Evolutionary conservation across 30 jellyfish, hydroid and myxozoan species (phyloP), one percentile per base, ranked within the genome.

Genomic region (Chironex yamaguchii): DNA sequence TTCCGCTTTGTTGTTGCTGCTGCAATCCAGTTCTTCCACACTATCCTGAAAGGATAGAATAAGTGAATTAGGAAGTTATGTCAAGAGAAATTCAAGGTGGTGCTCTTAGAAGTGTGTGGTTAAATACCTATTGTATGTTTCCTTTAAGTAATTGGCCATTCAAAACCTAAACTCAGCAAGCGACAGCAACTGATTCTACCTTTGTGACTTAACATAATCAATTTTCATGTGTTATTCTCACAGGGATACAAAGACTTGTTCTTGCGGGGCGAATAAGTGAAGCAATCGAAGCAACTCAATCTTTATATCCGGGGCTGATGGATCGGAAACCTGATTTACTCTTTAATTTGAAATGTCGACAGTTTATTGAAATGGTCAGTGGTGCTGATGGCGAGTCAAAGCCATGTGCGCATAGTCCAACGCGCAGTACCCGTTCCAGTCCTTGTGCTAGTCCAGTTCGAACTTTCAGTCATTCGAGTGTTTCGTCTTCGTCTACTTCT

Each of bases 301-400:
- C 97, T 34, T 66, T 93, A 26, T 93, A 87, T 67, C 98, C 98
- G 23, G 97, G 97, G 25, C 64, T 93, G 54, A 34, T 93, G 22
- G 97, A 88, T 52, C 87, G 96, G 48, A 82, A 93, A 48, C 86
- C 96, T 17, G 84, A 84, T 51, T 71, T 93, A 62, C 67, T 83
- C 20, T 93, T 93, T 82, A 89, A 78, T 36, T 78, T 93, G 28
- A 93, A 93, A 79, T 93, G 98, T 67, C 78, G 98, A 33, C 98
- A 93, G 80, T 93, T 93, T 82, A 87, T 93, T 17, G 98, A 93
- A 83, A 93, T 93, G 98, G 98, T 93, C 68, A 88, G 91, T 26
- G 98, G 98, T 29, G 81, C 93, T 76, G 98, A 93, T 66, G 86
- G 98, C 12, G 98, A 93, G 48, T 96, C 87, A 28, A 82, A 84